Percentiles rank a stretch among this genome's conserved stretches.
These are phyloP conservation scores for Chaitophorus viminalis DNA, from an alignment of 2,888 invertebrate genomes.

Conservation along the genomic window DNA sequence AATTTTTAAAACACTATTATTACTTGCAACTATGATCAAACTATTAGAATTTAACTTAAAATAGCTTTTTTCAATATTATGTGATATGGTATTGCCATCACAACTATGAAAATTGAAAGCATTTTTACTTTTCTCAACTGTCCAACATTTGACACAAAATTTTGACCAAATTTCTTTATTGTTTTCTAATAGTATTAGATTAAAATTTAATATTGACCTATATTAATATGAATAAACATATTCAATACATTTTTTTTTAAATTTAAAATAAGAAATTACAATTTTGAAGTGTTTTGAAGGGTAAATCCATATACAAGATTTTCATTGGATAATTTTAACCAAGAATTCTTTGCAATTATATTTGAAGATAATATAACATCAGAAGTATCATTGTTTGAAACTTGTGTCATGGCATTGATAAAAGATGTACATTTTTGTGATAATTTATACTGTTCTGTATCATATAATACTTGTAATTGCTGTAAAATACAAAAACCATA, in stretches of 20 bases:
- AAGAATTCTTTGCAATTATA: slow-evolving; percentile 33
- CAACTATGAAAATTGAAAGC: slow-evolving; percentile 9
- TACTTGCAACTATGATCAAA: slow-evolving; percentile 38
- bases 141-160: slow-evolving; percentile 36
- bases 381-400: neutral
- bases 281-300: slow-evolving; percentile 49
- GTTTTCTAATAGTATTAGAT: slow-evolving; percentile 31
- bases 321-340: slow-evolving; percentile 46
- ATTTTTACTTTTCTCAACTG: slow-evolving; percentile 10
- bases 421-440: slow-evolving; percentile 33
- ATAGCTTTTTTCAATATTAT: slow-evolving; percentile 11
- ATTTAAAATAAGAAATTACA: slow-evolving; percentile 31
- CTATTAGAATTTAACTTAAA: slow-evolving; percentile 20
- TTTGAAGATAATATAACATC: neutral
- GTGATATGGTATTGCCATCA: neutral
- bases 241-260: neutral
- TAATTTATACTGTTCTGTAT: slow-evolving; percentile 31
- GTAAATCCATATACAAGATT: slow-evolving; percentile 56
- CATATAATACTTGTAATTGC: slow-evolving; percentile 32
- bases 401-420: neutral
- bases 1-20: neutral
- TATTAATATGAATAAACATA: neutral
- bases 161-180: slow-evolving; percentile 37
- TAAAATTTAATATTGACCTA: slow-evolving; percentile 23
- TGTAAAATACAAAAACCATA: slow-evolving; percentile 25